These are phyloP conservation scores for Anorthoa munda DNA, from an alignment of 2,888 invertebrate genomes.

Conservation along the genomic window DNA sequence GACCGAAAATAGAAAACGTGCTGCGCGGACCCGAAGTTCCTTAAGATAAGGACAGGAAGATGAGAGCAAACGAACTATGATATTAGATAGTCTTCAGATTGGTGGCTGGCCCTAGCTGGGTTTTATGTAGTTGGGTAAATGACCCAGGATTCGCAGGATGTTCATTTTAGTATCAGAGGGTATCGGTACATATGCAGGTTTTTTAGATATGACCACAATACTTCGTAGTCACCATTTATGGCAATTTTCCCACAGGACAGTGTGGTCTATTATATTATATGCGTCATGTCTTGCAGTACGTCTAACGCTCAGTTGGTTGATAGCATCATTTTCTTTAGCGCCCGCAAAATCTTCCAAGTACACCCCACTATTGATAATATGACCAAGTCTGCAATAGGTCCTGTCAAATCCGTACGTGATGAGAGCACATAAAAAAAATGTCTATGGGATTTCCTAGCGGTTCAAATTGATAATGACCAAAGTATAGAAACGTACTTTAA, in stretches of 20 bases:
- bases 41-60: too few relatives aligned
- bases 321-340: neutral
- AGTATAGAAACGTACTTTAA: too few relatives aligned
- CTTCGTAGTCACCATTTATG: neutral
- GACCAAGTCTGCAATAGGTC: neutral
- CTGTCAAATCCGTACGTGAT: neutral
- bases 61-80: neutral
- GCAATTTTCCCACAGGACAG: neutral
- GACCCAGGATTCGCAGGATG: neutral
- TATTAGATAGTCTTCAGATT: too few relatives aligned
- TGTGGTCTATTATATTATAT: neutral
- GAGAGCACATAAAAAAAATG: neutral
- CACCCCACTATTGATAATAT: neutral
- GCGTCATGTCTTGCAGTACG: slow-evolving; percentile 2
- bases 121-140: neutral
- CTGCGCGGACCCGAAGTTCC: neutral
- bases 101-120: too few relatives aligned
- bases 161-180: neutral
- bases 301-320: too few relatives aligned
- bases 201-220: neutral
- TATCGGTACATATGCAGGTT: too few relatives aligned
- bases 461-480: too few relatives aligned
- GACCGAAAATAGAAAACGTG: neutral
- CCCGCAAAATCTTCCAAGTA: neutral
- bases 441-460: neutral